phyloP scores from a whole-genome alignment of 2,113 vertebrate species.

The Myocastor coypus region DNA sequence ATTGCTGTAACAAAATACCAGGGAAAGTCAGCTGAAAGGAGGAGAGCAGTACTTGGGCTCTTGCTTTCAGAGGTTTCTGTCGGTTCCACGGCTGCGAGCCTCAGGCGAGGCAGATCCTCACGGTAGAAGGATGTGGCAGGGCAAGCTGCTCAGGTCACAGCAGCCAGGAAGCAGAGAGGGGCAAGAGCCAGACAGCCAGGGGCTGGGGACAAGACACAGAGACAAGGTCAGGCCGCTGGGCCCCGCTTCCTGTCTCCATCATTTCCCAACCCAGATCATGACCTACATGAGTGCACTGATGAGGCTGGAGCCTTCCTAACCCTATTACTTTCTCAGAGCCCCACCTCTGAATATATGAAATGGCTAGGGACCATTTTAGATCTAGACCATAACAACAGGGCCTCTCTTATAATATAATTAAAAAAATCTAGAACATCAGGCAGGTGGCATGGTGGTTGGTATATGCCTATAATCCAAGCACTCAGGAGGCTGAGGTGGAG shows the following conservation, averaged over 20 bases:
- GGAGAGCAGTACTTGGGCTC: neutral
- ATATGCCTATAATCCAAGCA: no score
- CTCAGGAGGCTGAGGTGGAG: no score
- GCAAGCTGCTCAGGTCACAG: neutral
- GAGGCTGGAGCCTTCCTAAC: neutral
- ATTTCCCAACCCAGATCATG: neutral
- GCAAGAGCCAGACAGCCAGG: neutral
- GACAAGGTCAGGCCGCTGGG: neutral
- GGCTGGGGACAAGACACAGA: neutral
- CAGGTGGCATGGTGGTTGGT: no score
- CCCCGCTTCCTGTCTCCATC: no score
- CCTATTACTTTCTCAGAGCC: neutral
- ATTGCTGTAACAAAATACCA: neutral
- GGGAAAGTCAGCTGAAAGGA: neutral
- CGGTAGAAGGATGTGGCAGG: neutral
- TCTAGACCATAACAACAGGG: neutral
- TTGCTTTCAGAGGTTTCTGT: neutral
- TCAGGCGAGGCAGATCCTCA: neutral
- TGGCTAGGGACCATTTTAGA: neutral
- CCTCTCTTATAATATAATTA: constrained; percentile 4
- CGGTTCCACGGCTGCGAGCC: neutral
- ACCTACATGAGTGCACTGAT: neutral
- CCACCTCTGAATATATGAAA: neutral
- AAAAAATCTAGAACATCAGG: constrained; percentile 23
- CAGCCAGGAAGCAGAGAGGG: neutral